Evolutionary conservation across 2,113 vertebrate genomes (phyloP).

Genomic region (Connochaetes taurinus): DNA sequence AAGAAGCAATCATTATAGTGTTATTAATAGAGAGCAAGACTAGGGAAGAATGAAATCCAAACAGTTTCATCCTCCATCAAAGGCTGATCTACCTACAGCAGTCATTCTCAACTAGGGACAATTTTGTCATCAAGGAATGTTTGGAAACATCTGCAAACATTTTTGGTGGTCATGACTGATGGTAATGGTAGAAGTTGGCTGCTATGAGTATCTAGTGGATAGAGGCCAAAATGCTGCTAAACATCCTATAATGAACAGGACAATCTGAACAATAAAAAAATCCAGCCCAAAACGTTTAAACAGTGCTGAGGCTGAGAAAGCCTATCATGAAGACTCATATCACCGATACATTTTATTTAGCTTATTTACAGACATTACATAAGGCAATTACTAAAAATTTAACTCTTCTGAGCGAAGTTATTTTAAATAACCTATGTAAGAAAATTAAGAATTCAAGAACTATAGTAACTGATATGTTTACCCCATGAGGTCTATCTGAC

Average conservation of each 20-base stretch:
- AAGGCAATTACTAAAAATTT: background rate
- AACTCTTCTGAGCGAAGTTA: background rate
- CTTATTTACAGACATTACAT: background rate
- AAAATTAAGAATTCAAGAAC: slow-evolving; percentile 29
- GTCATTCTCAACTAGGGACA: background rate
- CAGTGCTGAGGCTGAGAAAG: background rate
- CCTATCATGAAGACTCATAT: background rate
- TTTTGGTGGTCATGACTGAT: background rate
- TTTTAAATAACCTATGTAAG: background rate
- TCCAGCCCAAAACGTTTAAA: background rate
- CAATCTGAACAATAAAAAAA: background rate
- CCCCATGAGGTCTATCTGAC: slow-evolving; percentile 95
- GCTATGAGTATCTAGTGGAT: background rate
- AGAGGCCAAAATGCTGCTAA: background rate
- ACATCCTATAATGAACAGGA: background rate
- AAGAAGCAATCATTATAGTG: background rate
- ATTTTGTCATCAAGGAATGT: background rate
- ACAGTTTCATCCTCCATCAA: background rate
- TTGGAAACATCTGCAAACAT: background rate
- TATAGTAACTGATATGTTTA: slow-evolving; percentile 68
- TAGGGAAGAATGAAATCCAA: background rate
- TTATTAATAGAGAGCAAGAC: background rate
- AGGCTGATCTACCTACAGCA: background rate
- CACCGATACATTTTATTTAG: background rate
- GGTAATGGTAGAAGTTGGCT: background rate